These are phyloP conservation scores for Scleropages formosus DNA, from an alignment of 2,797 vertebrate species.

Conservation along the genomic window DNA sequence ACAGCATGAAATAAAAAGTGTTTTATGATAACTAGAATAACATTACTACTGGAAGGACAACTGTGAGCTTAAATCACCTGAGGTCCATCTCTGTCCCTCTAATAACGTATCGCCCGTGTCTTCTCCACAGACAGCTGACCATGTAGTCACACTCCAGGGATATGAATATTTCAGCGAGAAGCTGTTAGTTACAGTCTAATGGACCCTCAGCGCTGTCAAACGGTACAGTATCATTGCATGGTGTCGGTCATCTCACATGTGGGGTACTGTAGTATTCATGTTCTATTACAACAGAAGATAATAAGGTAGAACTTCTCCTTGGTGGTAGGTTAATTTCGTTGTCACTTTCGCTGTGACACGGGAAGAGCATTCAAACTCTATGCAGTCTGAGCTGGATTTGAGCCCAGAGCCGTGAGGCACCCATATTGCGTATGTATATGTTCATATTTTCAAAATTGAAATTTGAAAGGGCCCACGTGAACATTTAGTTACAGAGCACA, in stretches of 20 bases:
- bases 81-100: slow-evolving; percentile 22
- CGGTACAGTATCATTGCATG: neutral
- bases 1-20: neutral
- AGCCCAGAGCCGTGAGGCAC: too few relatives aligned
- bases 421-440: too few relatives aligned
- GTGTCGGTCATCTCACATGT: neutral
- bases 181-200: slow-evolving; percentile 64
- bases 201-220: slow-evolving; percentile 5
- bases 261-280: too few relatives aligned
- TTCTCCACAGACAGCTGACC: neutral
- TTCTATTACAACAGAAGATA: too few relatives aligned
- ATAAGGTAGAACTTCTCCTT: too few relatives aligned
- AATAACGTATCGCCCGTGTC: slow-evolving; percentile 45
- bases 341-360: too few relatives aligned
- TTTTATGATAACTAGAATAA: neutral
- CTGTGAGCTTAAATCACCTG: neutral
- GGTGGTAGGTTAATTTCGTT: too few relatives aligned
- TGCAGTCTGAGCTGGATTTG: too few relatives aligned
- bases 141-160: slow-evolving; percentile 40
- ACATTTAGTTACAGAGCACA: too few relatives aligned
- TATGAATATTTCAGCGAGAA: slow-evolving; percentile 66
- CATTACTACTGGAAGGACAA: neutral
- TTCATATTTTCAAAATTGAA: too few relatives aligned
- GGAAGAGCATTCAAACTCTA: too few relatives aligned
- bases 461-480: too few relatives aligned